Base-by-base conservation (phyloP, 1,140 invertebrate genomes). In the Lepidotrigona ventralis region DNA sequence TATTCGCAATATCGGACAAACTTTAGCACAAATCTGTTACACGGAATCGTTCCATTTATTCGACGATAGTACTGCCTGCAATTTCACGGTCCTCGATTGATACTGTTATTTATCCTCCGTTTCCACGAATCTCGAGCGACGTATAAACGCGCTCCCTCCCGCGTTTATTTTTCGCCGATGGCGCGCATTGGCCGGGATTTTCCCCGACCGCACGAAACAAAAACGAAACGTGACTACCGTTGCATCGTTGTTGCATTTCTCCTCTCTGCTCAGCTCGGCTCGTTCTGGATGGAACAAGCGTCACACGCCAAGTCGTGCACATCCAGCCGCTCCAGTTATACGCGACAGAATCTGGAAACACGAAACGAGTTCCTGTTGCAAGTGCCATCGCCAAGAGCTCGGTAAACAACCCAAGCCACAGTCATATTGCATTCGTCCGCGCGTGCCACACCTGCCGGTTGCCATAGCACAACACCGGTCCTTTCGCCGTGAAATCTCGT, bases 321-420 rank as follows among this genome's bases (percentile, higher is more conserved):
- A 21, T 26, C 29, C 51, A 33, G 29, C n/a, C 15, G 63, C 23
- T 33, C 8, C 39, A 70, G 54, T 56, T 73, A 33, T 26, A 58
- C 26, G 17, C 15, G 53, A 68, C 70, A 70, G 46, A 19, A 53
- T n/a, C 60, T 56, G n/a, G 83, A 54, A 75, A 75, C 79, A 75
- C 54, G 71, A 84, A 81, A 84, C 83, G 79, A 81, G 70, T 75
- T 81, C 39, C 70, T 46, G 78, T 73, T 46, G 58, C 53, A 73
- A 74, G 53, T 81, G 63, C 54, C 26, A n/a, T 81, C 26, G 54
- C 79, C 21, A 63, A 84, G 83, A 75, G 79, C 83, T 81, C 64
- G 70, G 71, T 63, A 84, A 84, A 84, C 79, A 84, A 33, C 19
- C 71, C 39, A 69, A 26, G 71, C 46, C 54, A 70, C 79, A 56